These are phyloP conservation scores for Xerus inauris DNA, from an alignment of 2,113 vertebrate genomes.

Conservation along the genomic window DNA sequence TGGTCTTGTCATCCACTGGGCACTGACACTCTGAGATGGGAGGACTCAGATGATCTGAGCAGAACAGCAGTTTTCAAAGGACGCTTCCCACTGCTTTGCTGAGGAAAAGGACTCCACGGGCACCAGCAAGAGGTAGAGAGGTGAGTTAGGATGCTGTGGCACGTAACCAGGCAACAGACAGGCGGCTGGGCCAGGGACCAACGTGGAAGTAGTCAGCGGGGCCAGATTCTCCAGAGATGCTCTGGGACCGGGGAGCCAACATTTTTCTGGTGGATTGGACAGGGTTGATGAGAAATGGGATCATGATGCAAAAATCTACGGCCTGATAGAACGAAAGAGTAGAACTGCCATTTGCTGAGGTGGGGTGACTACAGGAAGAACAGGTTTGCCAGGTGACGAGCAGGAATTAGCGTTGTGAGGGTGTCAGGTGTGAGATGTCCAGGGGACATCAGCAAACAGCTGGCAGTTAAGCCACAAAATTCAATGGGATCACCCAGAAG, in stretches of 20 bases:
- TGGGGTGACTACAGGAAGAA: neutral
- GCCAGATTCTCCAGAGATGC: neutral
- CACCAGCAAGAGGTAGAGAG: neutral
- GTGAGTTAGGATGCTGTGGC: neutral
- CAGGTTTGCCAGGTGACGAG: neutral
- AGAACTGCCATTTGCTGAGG: neutral
- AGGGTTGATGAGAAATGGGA: neutral
- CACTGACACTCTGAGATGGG: neutral
- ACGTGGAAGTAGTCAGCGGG: neutral
- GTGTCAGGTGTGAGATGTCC: neutral
- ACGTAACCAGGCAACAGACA: neutral
- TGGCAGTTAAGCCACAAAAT: neutral
- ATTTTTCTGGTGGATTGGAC: neutral
- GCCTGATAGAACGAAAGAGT: neutral
- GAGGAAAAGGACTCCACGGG: neutral
- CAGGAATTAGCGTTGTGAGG: neutral
- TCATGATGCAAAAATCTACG: neutral
- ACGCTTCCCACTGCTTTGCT: neutral
- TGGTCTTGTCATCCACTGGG: neutral
- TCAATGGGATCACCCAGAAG: neutral
- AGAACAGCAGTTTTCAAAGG: neutral
- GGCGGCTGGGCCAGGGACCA: neutral
- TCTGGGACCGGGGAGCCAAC: neutral
- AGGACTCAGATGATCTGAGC: neutral
- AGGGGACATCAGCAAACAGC: neutral